phyloP scores from a whole-genome alignment of 2,797 vertebrate genomes.

The Poeciliopsis paucimaculata region DNA sequence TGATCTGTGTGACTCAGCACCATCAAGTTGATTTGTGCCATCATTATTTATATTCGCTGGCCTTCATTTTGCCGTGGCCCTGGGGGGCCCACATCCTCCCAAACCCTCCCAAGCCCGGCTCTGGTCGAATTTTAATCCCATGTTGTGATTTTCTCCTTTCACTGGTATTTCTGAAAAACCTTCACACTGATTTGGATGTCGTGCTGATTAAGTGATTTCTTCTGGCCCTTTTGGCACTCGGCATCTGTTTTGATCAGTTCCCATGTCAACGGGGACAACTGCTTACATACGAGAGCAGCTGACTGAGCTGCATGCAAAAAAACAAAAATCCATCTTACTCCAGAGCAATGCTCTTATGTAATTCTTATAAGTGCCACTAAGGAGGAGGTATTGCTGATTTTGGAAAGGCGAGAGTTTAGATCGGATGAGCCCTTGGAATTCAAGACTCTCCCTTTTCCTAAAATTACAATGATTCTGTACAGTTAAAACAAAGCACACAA shows the following conservation, averaged over 20 bases:
- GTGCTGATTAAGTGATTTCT: conserved; percentile 6
- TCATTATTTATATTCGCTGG: neutral
- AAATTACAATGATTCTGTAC: neutral
- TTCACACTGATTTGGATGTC: neutral
- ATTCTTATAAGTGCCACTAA: neutral
- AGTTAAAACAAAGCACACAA: neutral
- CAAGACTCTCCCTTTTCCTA: neutral
- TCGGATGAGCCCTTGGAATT: neutral
- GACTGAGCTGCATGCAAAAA: neutral
- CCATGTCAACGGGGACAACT: neutral
- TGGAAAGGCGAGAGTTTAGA: neutral
- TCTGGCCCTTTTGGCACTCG: neutral
- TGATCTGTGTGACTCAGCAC: neutral
- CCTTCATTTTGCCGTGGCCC: neutral
- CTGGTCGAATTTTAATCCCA: neutral
- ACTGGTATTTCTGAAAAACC: neutral
- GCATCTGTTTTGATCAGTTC: neutral
- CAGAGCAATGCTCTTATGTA: neutral
- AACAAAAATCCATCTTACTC: neutral
- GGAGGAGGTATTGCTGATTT: neutral
- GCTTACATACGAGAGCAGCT: neutral
- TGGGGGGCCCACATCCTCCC: neutral
- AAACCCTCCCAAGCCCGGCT: neutral
- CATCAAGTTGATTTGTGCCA: neutral
- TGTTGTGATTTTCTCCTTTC: neutral